Evolutionary conservation across 2,797 vertebrate genomes (phyloP).

Genomic region (Clarias laeviceps): DNA sequence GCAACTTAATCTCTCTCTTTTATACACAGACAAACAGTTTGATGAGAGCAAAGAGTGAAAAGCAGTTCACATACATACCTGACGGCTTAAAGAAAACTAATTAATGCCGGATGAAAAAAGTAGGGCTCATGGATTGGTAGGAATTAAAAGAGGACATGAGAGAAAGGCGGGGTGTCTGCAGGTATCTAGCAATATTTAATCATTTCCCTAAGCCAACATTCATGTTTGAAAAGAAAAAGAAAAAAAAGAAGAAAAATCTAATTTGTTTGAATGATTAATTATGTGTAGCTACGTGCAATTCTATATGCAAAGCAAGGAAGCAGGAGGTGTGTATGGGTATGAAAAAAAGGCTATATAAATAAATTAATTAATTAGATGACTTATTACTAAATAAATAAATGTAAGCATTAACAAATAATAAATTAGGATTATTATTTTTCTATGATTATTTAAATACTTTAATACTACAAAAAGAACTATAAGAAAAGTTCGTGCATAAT

Average conservation of each 20-base stretch:
- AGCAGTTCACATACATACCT: slow-evolving; percentile 14
- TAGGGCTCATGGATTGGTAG: neutral
- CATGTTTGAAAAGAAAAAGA: neutral
- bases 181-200: neutral
- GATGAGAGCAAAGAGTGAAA: slow-evolving; percentile 35
- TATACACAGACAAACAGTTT: neutral
- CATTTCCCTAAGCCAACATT: neutral
- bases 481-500: neutral
- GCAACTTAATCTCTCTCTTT: slow-evolving; percentile 6
- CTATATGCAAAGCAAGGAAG: neutral
- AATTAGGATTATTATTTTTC: neutral
- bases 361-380: neutral
- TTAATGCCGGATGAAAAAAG: neutral
- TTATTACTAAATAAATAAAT: neutral
- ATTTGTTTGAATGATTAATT: neutral
- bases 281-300: neutral
- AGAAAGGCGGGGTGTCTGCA: neutral
- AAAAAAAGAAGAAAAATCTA: neutral
- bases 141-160: neutral
- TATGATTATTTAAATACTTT: too few relatives aligned
- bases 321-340: neutral
- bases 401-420: neutral
- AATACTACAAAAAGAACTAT: neutral
- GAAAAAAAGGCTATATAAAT: neutral
- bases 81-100: neutral